Base-by-base conservation (phyloP, 2,113 vertebrate species). In the Epinephelus moara region DNA sequence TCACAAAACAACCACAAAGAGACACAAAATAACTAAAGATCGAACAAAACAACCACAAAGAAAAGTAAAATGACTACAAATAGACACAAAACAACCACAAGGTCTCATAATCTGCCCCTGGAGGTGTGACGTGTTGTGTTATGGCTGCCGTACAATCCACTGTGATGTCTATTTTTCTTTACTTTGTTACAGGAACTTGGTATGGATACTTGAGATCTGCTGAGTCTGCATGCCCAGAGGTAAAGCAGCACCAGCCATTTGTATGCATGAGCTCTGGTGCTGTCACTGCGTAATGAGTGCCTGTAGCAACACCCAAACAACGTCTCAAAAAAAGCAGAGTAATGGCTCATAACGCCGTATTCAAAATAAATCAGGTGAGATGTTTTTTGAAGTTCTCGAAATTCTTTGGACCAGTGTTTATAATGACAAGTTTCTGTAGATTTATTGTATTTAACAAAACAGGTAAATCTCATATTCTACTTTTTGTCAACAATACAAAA, bases 231-330 rank as follows among this genome's bases (percentile, higher is more conserved):
- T 14, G 63, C 18, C 56, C 42, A 25, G 25, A 75, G 60, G 73
- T 80, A 42, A 70, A 70, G 37, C 66, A 17, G 42, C 30, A 5
- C 4, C n/a, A 50, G 66, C 80, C 59, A 72, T 89, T 87, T 85
- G 69, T 85, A 80, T 82, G 69, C 77, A 69, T 30, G 59, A 82
- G 72, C 72, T 42, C 18, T 9, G 6, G 21, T 78, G 49, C 69
- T 82, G 84, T 82, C 75, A 23, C 68, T 55, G 63, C 1, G 8
- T 84, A 90, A 86, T 70, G 63, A 82, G 60, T 10, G 67, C 74
- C 75, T 57, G 11, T 23, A 84, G 81, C 25, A 56, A 66, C 47
- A 71, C 53, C 57, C 49, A 69, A 71, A 75, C 55, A 37, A 45
- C 57, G 45, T 40, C 25, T 55, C 63, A 56, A 23, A 21, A 25